phyloP scores from a whole-genome alignment of 2,888 invertebrate species.

The Oeneis ivallda region DNA sequence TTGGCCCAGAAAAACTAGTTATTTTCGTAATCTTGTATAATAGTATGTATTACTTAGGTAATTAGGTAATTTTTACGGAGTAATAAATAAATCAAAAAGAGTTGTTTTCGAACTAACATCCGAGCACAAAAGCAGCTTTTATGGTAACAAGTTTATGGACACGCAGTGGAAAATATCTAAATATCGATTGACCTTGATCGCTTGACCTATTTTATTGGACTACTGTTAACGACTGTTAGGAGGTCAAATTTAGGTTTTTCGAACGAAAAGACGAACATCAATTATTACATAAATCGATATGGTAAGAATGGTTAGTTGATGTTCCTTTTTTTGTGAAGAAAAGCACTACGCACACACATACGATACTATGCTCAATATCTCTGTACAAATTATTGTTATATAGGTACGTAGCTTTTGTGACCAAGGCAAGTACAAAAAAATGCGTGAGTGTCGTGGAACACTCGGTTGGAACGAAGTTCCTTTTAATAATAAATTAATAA shows the following conservation, averaged over 20 bases:
- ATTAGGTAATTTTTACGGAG: too few relatives aligned
- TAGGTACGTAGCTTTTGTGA: background rate
- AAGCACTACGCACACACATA: too few relatives aligned
- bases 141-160: slow-evolving; percentile 12
- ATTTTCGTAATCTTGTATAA: too few relatives aligned
- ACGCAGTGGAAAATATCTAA: slow-evolving; percentile 20
- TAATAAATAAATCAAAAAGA: background rate
- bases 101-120: slow-evolving; percentile 1
- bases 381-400: background rate
- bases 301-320: background rate
- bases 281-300: background rate
- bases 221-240: slow-evolving; percentile 5
- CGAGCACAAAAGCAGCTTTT: background rate
- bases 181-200: slow-evolving; percentile 26
- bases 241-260: slow-evolving; percentile 12
- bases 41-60: too few relatives aligned
- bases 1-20: too few relatives aligned
- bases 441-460: too few relatives aligned
- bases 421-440: too few relatives aligned
- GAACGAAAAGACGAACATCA: background rate
- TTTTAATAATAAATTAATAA: too few relatives aligned
- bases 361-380: too few relatives aligned
- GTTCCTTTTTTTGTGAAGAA: too few relatives aligned
- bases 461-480: too few relatives aligned
- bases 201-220: slow-evolving; percentile 24